Percentiles rank a stretch among this genome's conserved stretches.
Conservation (phyloP, 2,888 invertebrate genomes). For the Rhamnusium bicolor region DNA sequence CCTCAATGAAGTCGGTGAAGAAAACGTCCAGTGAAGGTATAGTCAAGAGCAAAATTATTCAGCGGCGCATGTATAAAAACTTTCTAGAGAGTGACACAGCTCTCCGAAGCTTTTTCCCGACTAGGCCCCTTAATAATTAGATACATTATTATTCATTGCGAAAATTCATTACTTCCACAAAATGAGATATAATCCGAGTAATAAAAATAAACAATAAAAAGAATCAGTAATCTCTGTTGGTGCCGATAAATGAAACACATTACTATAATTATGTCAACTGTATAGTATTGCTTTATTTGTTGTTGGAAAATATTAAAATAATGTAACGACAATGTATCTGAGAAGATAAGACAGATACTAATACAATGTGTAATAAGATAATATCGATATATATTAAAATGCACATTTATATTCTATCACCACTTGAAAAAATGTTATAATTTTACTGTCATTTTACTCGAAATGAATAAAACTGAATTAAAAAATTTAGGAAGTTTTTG, state of each 20-base stretch:
- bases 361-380: neutral
- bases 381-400: neutral
- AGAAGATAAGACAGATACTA: slow-evolving; percentile 4
- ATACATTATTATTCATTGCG: neutral
- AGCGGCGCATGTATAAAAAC: too few species aligned
- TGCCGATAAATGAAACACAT: slow-evolving; percentile 18
- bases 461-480: too few species aligned
- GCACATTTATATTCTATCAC: too few species aligned
- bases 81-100: too few species aligned
- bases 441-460: too few species aligned
- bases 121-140: neutral
- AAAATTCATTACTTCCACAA: neutral
- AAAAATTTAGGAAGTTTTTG: too few species aligned
- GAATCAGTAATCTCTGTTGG: neutral
- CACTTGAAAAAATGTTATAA: too few species aligned
- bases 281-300: slow-evolving; percentile 20
- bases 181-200: neutral
- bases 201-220: slow-evolving; percentile 12
- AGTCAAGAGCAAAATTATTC: too few species aligned
- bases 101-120: too few species aligned
- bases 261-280: slow-evolving; percentile 34
- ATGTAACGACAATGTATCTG: neutral
- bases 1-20: too few species aligned
- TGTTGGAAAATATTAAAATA: slow-evolving; percentile 9
- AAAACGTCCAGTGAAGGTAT: too few species aligned